Evolutionary conservation across 2,113 vertebrate genomes (phyloP).

Genomic region (Phyllostomus hastatus): DNA sequence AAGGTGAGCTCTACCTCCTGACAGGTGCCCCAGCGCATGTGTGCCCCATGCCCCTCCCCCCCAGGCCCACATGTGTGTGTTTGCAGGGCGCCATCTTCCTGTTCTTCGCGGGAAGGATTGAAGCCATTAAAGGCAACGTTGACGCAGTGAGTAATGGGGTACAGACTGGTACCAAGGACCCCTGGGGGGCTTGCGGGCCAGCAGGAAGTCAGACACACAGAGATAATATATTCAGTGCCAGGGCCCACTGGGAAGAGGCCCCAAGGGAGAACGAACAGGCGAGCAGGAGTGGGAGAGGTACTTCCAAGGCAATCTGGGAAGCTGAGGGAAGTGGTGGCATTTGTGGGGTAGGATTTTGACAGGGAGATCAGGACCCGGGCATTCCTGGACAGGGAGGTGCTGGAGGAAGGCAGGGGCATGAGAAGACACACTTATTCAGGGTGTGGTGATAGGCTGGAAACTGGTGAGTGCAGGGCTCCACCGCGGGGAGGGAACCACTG

Average conservation of each 20-base stretch:
- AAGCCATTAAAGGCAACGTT: conserved; percentile 97
- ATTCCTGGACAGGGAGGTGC: no score
- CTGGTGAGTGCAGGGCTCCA: not conserved
- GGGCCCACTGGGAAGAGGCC: not conserved
- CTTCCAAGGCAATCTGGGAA: not conserved
- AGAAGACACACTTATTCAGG: not conserved
- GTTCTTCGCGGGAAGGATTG: conserved; percentile 98
- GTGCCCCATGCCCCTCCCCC: not conserved
- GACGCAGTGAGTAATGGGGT: conserved; percentile 86
- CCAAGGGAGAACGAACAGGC: not conserved
- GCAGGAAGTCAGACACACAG: not conserved
- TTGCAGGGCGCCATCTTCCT: conserved; percentile 97
- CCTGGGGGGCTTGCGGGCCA: not conserved
- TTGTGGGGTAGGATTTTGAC: not conserved
- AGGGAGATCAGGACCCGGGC: rapidly evolving
- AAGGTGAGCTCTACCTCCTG: conserved; percentile 82
- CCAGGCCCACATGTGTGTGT: not conserved
- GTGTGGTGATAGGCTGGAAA: not conserved
- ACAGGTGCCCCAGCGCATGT: not conserved
- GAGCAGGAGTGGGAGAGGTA: not conserved
- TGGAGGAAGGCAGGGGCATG: not conserved
- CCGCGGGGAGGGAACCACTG: not conserved
- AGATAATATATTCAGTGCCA: not conserved
- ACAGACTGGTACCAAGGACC: not conserved
- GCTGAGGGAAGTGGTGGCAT: rapidly evolving